Evolutionary conservation across 2,797 vertebrate species (phyloP).

Genomic region (Sebastes jordani): DNA sequence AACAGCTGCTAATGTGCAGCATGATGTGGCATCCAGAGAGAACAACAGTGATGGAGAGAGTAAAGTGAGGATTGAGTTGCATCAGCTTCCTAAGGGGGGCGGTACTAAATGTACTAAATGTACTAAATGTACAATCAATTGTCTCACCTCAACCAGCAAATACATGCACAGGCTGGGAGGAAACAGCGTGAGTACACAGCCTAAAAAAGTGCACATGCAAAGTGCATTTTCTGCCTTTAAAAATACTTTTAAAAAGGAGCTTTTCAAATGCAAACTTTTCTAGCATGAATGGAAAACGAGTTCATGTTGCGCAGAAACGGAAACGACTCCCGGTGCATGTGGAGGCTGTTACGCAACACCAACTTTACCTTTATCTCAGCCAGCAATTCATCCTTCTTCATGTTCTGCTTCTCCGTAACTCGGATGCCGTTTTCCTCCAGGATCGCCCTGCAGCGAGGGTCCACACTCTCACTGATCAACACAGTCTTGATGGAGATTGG

Average conservation of each 20-base stretch:
- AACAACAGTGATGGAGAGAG: slow-evolving; percentile 28
- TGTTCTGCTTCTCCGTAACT: slow-evolving; percentile 87
- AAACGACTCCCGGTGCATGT: neutral
- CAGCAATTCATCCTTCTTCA: slow-evolving; percentile 89
- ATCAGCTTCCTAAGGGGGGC: slow-evolving; percentile 67
- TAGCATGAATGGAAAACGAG: neutral
- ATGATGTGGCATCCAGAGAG: neutral
- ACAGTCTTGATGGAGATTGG: slow-evolving; percentile 83
- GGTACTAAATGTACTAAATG: slow-evolving; percentile 41
- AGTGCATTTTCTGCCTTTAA: neutral
- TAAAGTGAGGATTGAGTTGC: slow-evolving; percentile 67
- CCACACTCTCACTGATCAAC: slow-evolving; percentile 93
- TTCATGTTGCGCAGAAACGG: neutral
- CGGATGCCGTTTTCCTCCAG: slow-evolving; percentile 88
- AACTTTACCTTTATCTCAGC: slow-evolving; percentile 87
- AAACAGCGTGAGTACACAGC: neutral
- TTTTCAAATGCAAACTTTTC: neutral
- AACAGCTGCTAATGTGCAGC: neutral
- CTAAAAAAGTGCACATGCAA: neutral
- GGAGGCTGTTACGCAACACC: neutral
- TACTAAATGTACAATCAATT: neutral
- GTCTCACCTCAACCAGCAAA: neutral
- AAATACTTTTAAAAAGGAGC: neutral
- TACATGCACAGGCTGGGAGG: neutral
- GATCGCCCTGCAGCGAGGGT: slow-evolving; percentile 88